Percentiles rank a stretch among this genome's conserved stretches.
These are phyloP conservation scores for Choreutis nemorana DNA, from an alignment of 2,888 invertebrate species.

Conservation along the genomic window DNA sequence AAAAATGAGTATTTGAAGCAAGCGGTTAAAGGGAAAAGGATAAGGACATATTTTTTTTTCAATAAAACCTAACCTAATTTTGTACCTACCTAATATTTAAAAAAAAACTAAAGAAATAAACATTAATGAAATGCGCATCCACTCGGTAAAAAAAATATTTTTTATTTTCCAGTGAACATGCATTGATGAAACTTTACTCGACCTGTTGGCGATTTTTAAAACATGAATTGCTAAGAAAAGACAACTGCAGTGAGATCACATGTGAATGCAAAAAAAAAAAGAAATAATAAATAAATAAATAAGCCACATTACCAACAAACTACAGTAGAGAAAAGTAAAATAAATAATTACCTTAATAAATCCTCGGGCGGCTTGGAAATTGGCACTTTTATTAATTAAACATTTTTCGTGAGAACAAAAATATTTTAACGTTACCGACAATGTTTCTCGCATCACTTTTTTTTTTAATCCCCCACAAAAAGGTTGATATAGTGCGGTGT, in stretches of 20 bases:
- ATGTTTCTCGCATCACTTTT: too few relatives aligned
- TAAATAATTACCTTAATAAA: constrained; percentile 37
- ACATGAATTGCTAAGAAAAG: constrained; percentile 55
- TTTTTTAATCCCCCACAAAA: too few relatives aligned
- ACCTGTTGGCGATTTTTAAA: constrained; percentile 15
- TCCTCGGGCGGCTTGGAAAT: constrained; percentile 18
- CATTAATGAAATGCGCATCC: constrained; percentile 61
- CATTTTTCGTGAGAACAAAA: too few relatives aligned
- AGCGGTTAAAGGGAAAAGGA: too few relatives aligned
- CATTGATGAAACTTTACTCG: constrained; percentile 22
- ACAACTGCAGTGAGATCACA: constrained; percentile 65
- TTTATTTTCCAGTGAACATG: constrained; percentile 36
- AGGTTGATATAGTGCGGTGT: too few relatives aligned
- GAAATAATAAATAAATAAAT: constrained; percentile 58
- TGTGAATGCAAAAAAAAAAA: constrained; percentile 59
- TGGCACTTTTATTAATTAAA: constrained; percentile 30
- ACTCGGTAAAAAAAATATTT: constrained; percentile 16
- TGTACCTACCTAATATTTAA: too few relatives aligned
- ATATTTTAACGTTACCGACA: too few relatives aligned
- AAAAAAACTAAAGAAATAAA: too few relatives aligned
- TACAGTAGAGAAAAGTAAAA: constrained; percentile 16
- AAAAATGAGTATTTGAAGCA: constrained; percentile 30
- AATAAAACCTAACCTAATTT: too few relatives aligned
- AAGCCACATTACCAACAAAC: constrained; percentile 59
- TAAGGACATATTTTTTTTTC: too few relatives aligned